These are phyloP conservation scores for Stomatorhinus walkeri DNA, from an alignment of 2,797 vertebrate species.

Conservation along the genomic window DNA sequence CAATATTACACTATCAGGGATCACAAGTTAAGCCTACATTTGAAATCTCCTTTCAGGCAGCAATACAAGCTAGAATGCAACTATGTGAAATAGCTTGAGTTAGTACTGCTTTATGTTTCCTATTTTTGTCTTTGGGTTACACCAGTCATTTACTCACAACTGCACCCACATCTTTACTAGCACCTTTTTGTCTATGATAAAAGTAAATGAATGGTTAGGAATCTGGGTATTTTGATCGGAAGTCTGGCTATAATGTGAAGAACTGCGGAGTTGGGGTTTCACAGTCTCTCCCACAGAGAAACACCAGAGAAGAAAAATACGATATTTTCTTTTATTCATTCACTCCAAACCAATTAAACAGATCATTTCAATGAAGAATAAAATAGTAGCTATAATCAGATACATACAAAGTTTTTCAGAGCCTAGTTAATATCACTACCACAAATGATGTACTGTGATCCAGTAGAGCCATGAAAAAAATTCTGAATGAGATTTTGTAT, in stretches of 20 bases:
- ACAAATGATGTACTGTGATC: neutral
- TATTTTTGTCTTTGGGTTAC: neutral
- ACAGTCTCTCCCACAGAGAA: neutral
- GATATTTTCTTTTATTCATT: neutral
- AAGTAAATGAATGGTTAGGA: neutral
- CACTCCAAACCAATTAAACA: neutral
- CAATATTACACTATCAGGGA: conserved; percentile 37
- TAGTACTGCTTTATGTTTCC: neutral
- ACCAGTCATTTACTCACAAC: neutral
- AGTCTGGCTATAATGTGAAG: neutral
- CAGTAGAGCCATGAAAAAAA: neutral
- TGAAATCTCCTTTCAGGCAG: neutral
- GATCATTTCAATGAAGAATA: neutral
- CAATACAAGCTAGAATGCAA: neutral
- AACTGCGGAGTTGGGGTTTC: neutral
- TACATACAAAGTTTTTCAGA: neutral
- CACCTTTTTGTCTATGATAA: neutral
- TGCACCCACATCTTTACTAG: neutral
- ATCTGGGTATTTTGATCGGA: neutral
- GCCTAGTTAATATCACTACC: neutral
- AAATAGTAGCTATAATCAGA: neutral
- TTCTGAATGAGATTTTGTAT: conserved; percentile 11
- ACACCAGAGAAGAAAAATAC: neutral
- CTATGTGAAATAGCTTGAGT: neutral
- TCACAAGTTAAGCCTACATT: neutral